Percentiles rank a stretch among this genome's conserved stretches.
phyloP scores from a whole-genome alignment of 2,888 invertebrate species.

The Nasonovia ribisnigri region DNA sequence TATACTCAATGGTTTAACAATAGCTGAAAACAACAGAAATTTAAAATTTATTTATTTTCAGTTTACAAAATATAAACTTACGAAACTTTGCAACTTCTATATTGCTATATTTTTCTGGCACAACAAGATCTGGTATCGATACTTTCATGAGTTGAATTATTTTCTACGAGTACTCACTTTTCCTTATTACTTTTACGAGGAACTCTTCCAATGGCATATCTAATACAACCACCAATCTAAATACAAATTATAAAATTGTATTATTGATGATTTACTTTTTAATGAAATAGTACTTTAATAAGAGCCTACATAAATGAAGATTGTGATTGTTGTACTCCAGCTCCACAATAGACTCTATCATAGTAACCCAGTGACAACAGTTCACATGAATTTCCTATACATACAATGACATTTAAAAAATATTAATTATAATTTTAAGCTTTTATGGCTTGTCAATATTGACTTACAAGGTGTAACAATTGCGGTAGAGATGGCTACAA shows the following conservation, averaged over 20 bases:
- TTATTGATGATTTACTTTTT: neutral
- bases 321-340: conserved; percentile 81
- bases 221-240: conserved; percentile 82
- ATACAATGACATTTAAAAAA: conserved; percentile 66
- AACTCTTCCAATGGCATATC: conserved; percentile 87
- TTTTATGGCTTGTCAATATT: too few relatives aligned
- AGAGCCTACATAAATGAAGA: conserved; percentile 82
- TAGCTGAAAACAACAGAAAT: conserved; percentile 71
- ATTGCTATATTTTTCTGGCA: conserved; percentile 71
- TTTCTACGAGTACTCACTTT: conserved; percentile 76
- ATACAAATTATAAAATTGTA: conserved; percentile 57
- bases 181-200: conserved; percentile 80
- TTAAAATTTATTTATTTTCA: conserved; percentile 1
- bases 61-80: conserved; percentile 70
- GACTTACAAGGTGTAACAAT: neutral
- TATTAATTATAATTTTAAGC: neutral
- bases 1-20: conserved; percentile 74
- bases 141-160: conserved; percentile 79
- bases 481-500: too few relatives aligned
- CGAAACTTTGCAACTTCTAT: conserved; percentile 71
- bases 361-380: conserved; percentile 77
- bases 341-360: conserved; percentile 91
- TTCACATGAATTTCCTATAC: conserved; percentile 80
- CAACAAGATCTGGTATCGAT: conserved; percentile 80
- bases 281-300: conserved; percentile 73